Percentiles rank a stretch among this genome's conserved stretches.
Evolutionary conservation across 2,797 vertebrate species (phyloP).

Genomic region (Liparis tanakae): DNA sequence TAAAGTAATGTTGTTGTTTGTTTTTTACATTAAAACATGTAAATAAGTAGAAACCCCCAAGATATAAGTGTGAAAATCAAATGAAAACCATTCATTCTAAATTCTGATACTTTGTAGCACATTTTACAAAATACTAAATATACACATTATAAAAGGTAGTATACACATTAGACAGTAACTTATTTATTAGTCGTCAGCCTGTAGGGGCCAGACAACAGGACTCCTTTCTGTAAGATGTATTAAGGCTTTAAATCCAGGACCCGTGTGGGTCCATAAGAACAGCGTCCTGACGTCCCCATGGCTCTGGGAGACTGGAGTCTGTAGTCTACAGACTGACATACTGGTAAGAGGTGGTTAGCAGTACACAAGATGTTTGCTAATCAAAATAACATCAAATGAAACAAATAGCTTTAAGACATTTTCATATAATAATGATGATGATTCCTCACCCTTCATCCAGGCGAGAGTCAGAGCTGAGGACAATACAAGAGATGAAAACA

Average conservation of each 20-base stretch:
- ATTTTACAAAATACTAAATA: neutral
- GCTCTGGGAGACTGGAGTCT: conserved; percentile 38
- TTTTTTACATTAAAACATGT: neutral
- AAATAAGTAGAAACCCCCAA: neutral
- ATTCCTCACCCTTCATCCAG: conserved; percentile 36
- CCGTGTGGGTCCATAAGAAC: conserved; percentile 49
- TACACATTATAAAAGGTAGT: neutral
- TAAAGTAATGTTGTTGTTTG: no score
- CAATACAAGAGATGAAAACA: conserved; percentile 36
- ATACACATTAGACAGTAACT: neutral
- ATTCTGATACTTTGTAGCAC: neutral
- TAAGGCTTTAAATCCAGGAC: conserved; percentile 75
- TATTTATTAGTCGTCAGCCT: neutral
- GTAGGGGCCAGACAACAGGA: neutral
- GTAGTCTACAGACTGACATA: no score
- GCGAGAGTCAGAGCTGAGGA: conserved; percentile 22
- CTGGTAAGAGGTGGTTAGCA: conserved; percentile 37
- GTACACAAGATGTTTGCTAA: conserved; percentile 41
- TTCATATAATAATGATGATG: conserved; percentile 23
- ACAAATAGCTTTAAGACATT: conserved; percentile 36
- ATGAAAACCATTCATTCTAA: neutral
- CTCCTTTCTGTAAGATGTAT: conserved; percentile 66
- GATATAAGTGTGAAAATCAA: neutral
- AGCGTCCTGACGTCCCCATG: conserved; percentile 44
- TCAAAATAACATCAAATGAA: conserved; percentile 30